Conservation (phyloP, 2,113 vertebrate genomes). For the Bufo gargarizans region DNA sequence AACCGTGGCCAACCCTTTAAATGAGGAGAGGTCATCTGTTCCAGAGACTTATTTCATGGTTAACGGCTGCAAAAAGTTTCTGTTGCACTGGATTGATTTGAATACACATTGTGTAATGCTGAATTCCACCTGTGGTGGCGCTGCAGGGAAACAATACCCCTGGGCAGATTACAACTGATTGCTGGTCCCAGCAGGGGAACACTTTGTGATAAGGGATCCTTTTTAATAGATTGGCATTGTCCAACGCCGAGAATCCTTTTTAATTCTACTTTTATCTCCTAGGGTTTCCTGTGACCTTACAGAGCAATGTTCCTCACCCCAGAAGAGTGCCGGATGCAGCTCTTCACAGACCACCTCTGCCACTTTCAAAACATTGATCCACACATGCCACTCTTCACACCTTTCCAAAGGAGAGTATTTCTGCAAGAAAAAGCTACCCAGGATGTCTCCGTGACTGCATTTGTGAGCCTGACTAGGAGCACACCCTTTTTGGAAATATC, state of each 20-base stretch:
- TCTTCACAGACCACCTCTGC: not conserved
- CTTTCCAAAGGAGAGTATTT: not conserved
- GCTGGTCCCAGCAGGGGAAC: too few relatives aligned
- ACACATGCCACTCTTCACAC: not conserved
- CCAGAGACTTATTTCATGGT: too few relatives aligned
- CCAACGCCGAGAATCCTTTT: not conserved
- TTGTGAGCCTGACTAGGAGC: not conserved
- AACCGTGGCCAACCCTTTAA: too few relatives aligned
- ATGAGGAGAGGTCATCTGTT: too few relatives aligned
- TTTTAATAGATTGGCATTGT: too few relatives aligned
- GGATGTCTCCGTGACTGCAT: not conserved
- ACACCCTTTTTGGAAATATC: conserved; percentile 14
- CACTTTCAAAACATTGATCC: not conserved
- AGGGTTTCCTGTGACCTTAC: conserved; percentile 35
- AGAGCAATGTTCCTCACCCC: conserved; percentile 3
- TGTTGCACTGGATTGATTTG: too few relatives aligned
- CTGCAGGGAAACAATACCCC: too few relatives aligned
- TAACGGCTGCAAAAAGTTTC: too few relatives aligned
- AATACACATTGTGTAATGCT: too few relatives aligned
- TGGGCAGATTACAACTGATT: too few relatives aligned
- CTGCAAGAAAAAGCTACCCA: not conserved
- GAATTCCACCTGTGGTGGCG: too few relatives aligned
- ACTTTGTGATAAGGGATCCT: too few relatives aligned
- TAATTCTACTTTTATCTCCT: not conserved
- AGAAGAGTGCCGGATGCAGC: not conserved